Evolutionary conservation across 2,888 invertebrate species (phyloP), one percentile per base, ranked within the genome.

Genomic region (Neocrepidodera transversa): DNA sequence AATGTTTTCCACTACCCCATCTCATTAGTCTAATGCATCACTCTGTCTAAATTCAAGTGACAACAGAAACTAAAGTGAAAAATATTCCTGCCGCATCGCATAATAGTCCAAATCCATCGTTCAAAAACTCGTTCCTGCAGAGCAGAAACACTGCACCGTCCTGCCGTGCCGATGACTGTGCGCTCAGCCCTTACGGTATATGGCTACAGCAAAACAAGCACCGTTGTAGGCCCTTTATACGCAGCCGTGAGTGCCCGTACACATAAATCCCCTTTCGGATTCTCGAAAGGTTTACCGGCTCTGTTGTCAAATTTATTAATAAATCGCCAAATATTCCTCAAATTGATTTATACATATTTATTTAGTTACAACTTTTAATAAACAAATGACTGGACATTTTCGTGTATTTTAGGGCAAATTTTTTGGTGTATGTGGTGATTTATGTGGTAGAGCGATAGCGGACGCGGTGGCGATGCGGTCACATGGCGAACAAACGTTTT

Each of bases 161-260:
- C 38, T 38, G 38, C 38, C 10, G 38, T 17, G 16, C 17, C 13
- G 17, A 8, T 17, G 17, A 17, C 7, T 38, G 38, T 17, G 17
- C 38, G 16, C 8, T 38, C 1, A 7, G 38, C 35, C 7, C 28
- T 28, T 8, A 13, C 35, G 3, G 2, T 7, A 28, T 10, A 28
- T n/a, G n/a, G n/a, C n/a, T n/a, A n/a, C n/a, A 28, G 32, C 11
- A 4, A n/a, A 32, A 32, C 32, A 13, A 17, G 38, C 16, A 38
- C 38, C 17, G 38, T 17, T 14, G 16, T 6, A 7, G 10, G 13
- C 14, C 3, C 17, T 38, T 38, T 38, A 7, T 17, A 17, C 38
- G 38, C 38, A 38, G 17, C 38, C 38, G 38, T 10, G 38, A 16
- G 38, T 8, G 38, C 38, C 38, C 38, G 13, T 17, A 38, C 17